phyloP scores from a whole-genome alignment of 2,888 invertebrate species.

The Isoperla grammatica region DNA sequence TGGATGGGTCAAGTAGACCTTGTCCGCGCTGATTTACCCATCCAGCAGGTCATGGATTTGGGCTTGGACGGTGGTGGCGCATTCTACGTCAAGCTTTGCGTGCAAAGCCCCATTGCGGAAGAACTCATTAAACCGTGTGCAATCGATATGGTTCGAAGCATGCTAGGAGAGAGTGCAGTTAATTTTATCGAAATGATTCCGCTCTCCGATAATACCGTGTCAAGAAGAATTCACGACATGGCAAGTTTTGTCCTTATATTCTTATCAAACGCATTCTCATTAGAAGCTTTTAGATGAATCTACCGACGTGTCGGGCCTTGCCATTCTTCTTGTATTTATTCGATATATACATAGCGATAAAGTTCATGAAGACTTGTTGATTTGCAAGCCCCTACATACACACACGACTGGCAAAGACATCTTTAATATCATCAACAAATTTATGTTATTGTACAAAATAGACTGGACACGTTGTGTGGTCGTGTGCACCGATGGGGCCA shows the following conservation, averaged over 20 bases:
- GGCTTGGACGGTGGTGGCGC: no score
- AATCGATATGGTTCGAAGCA: constrained; percentile 35
- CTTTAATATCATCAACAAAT: constrained; percentile 32
- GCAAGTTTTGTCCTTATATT: constrained; percentile 36
- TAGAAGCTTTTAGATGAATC: constrained; percentile 34
- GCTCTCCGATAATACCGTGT: constrained; percentile 38
- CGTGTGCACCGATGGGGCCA: constrained; percentile 33
- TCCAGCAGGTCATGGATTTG: no score
- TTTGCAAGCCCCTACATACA: constrained; percentile 32
- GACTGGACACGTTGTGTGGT: constrained; percentile 32
- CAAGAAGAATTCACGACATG: constrained; percentile 37
- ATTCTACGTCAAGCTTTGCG: no score
- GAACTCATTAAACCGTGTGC: constrained; percentile 33
- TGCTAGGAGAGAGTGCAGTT: constrained; percentile 37
- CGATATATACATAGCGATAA: constrained; percentile 36
- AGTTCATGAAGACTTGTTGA: constrained; percentile 33
- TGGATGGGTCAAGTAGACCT: no score
- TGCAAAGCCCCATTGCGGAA: no score
- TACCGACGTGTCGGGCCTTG: constrained; percentile 34
- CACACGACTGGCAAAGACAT: constrained; percentile 32
- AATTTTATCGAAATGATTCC: constrained; percentile 33
- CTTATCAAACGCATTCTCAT: constrained; percentile 34
- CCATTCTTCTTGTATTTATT: constrained; percentile 37
- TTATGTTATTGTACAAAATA: constrained; percentile 29
- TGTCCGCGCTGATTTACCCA: no score